Evolutionary conservation across 2,888 invertebrate genomes (phyloP).

Genomic region (Subacronicta megacephala): DNA sequence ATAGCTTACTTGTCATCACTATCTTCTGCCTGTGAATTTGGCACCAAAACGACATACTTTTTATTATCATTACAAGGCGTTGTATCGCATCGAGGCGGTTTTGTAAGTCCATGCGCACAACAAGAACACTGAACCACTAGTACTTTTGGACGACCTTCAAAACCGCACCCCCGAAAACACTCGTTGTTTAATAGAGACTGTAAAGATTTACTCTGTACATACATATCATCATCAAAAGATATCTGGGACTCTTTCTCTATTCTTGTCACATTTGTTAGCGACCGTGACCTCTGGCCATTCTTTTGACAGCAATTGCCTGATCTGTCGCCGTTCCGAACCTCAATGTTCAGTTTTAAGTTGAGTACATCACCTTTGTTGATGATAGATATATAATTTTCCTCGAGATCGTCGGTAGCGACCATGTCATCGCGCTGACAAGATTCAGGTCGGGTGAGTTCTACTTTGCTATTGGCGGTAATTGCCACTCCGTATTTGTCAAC

Average conservation of each 20-base stretch:
- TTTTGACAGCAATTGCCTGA: constrained; percentile 27
- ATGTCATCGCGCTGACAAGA: constrained; percentile 14
- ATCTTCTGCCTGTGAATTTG: constrained; percentile 30
- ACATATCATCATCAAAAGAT: constrained; percentile 51
- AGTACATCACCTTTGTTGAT: constrained; percentile 66
- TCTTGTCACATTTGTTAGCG: constrained; percentile 42
- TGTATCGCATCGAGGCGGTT: constrained; percentile 18
- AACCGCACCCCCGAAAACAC: constrained; percentile 19
- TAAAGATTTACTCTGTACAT: constrained; percentile 52
- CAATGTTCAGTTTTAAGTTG: constrained; percentile 72
- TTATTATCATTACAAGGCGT: constrained; percentile 39
- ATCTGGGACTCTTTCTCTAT: constrained; percentile 64
- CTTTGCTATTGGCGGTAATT: constrained; percentile 8
- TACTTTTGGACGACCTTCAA: constrained; percentile 49
- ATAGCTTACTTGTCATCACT: constrained; percentile 21
- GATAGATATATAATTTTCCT: constrained; percentile 53
- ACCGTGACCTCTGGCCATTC: constrained; percentile 21
- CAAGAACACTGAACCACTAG: constrained; percentile 61
- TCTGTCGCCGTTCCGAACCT: constrained; percentile 61
- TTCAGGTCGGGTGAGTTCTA: constrained; percentile 8
- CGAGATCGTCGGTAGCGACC: constrained; percentile 11
- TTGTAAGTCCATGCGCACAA: constrained; percentile 39
- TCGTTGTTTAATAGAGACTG: constrained; percentile 47
- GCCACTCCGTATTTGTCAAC: constrained; percentile 1
- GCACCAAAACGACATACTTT: constrained; percentile 56